A percentile compares a stretch with the other conserved stretches of the same genome.
phyloP scores from a whole-genome alignment of 2,113 vertebrate genomes.

The Prunella fulvescens region DNA sequence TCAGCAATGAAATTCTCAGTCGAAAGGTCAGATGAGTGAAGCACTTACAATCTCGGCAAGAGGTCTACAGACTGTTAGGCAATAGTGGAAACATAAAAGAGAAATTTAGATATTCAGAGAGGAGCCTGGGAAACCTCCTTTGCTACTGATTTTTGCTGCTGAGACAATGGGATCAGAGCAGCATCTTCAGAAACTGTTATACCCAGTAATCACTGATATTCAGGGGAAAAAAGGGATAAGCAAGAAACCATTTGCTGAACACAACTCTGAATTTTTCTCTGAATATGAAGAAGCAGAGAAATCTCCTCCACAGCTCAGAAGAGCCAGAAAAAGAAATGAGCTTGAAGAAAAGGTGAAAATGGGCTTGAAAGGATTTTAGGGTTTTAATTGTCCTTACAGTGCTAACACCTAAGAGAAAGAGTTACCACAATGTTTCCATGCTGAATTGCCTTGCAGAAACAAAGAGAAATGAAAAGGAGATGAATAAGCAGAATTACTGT shows the following conservation, averaged over 20 bases:
- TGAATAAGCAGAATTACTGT: background rate
- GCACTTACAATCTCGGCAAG: background rate
- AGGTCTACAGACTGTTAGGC: background rate
- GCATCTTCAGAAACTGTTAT: background rate
- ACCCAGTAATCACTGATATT: background rate
- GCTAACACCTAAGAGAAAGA: background rate
- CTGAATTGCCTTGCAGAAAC: background rate
- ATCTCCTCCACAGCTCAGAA: background rate
- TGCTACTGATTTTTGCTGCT: background rate
- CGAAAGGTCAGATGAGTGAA: background rate
- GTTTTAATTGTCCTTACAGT: background rate
- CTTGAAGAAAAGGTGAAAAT: background rate
- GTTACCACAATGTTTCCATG: background rate
- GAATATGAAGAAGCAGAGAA: background rate
- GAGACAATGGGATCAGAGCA: background rate
- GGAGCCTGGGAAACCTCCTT: background rate
- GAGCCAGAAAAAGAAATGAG: background rate
- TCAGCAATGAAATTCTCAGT: background rate
- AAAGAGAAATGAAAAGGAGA: background rate
- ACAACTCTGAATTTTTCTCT: background rate
- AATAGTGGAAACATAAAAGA: background rate
- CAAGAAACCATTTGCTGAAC: background rate
- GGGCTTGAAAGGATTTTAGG: background rate
- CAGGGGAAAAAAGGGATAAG: background rate
- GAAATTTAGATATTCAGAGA: background rate